Conservation (phyloP, 2,797 vertebrate genomes). For the Amblyopsis hoosieri region DNA sequence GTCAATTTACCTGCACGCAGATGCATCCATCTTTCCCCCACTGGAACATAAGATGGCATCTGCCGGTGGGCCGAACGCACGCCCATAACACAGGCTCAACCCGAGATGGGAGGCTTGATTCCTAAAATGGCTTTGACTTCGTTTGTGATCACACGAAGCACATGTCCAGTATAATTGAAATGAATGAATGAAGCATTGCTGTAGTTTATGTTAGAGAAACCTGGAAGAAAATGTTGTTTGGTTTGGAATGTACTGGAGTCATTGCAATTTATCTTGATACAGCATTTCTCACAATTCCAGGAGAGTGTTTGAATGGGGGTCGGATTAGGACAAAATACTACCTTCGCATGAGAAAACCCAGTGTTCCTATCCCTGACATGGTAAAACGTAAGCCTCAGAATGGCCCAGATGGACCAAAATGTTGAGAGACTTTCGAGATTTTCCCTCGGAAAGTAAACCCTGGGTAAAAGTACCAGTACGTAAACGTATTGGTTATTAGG, state of each 20-base stretch:
- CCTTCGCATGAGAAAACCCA: slow-evolving; percentile 40
- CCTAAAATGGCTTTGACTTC: not conserved
- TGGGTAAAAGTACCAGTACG: slow-evolving; percentile 3
- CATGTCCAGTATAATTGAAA: slow-evolving; percentile 2
- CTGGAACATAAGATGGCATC: no score
- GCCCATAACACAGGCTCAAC: no score
- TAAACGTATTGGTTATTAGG: slow-evolving; percentile 11
- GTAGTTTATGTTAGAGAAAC: slow-evolving; percentile 41
- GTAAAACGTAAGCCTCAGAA: slow-evolving; percentile 29
- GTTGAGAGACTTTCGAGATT: slow-evolving; percentile 13
- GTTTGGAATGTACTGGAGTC: slow-evolving; percentile 29
- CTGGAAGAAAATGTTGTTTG: slow-evolving; percentile 11
- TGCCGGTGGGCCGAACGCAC: no score
- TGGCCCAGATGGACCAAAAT: slow-evolving; percentile 28
- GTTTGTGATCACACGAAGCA: not conserved
- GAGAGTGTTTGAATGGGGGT: slow-evolving; percentile 29
- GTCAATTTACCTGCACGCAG: no score
- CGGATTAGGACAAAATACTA: slow-evolving; percentile 33
- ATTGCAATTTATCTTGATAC: slow-evolving; percentile 45
- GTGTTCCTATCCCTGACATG: slow-evolving; percentile 38
- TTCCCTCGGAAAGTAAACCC: slow-evolving; percentile 28
- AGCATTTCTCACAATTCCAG: slow-evolving; percentile 37
- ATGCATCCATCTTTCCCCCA: no score
- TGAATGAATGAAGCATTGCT: not conserved
- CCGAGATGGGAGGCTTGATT: not conserved